Evolutionary conservation across 2,888 invertebrate genomes (phyloP), one percentile per base, ranked within the genome.

Genomic region (Coelinius sp.): DNA sequence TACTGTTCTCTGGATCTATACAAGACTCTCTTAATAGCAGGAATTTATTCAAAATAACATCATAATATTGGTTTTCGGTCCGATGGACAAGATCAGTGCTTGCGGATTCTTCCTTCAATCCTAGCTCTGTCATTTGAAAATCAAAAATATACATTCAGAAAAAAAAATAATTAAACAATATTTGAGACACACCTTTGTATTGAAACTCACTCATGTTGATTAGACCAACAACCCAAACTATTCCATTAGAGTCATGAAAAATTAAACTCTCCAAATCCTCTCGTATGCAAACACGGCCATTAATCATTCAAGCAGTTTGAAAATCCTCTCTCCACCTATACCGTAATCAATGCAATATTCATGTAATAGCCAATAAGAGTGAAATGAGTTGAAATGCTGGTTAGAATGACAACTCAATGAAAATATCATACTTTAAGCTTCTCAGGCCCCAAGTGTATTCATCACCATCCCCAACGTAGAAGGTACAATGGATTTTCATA

Each of bases 321-420:
- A 3, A 17, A 17, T 14, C 7, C 31, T 27, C 27, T 56, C 5
- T 8, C 14, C n/a, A 27, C 25, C 12, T 24, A 49, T 27, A 27
- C 25, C 56, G 56, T 56, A 31, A 56, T 56, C 31, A 31, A n/a
- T 56, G 25, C 31, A 56, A 56, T 56, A 56, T 56, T 25, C 56
- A 56, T 35, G 35, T 1, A n/a, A n/a, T n/a, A 10, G 35, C 8
- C 35, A 1, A 10, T 1, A 35, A 35, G 35, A 35, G 35, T 7
- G 8, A 35, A 10, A 35, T 35, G 35, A 10, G 10, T 44, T 44
- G 1, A 1, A n/a, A 1, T 3, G 44, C 1, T 10, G 44, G n/a
- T 5, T 44, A 14, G 44, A 44, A 44, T 44, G n/a, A 44, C 44
- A 44, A 44, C 3, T 44, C 44, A 44, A 44, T 44, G 44, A 44